Base-by-base conservation (phyloP, 2,797 vertebrate genomes). In the Peromyscus nudipes region DNA sequence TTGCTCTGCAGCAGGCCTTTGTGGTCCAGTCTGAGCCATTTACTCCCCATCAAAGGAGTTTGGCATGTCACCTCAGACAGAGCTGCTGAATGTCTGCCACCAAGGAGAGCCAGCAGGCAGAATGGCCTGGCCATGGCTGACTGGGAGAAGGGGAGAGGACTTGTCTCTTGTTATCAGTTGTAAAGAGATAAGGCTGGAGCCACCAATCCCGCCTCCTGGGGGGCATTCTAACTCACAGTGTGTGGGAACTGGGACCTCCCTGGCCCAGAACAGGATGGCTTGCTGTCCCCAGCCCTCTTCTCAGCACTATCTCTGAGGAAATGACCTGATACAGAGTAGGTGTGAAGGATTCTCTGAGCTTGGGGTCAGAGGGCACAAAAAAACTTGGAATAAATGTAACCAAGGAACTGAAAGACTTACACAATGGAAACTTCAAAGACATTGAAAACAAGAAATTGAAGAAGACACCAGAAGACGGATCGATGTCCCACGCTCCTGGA, bases 171-270 rank as follows among this genome's bases (percentile, higher is more conserved):
- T 94, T 98, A 98, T 98, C 98, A 98, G 80, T 40, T 96, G 81
- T 85, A 67, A 98, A 97, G 19, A 94, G 98, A 98, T 98, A 98
- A 98, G 97, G 90, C 91, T 95, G 97, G 96, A 98, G 97, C 64
- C 88, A 85, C 62, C 14, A 37, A n/a, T 52, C 88, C 85, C 76
- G 46, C 60, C 64, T 89, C 91, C 62, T 57, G n/a, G 4, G 79
- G 62, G n/a, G 23, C 57, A 6, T 43, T 37, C 13, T 69, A 46
- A 40, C 37, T 96, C 13, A 55, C 77, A 64, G 49, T 57, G 52
- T 73, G 82, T 92, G 92, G 90, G 92, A 97, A 94, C 7, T 43
- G 13, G 37, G 55, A 34, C 49, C n/a, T 62, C 49, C 73, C n/a
- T 79, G 62, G 31, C 65, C 77, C n/a, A 46, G 31, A 21, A 75